Evolutionary conservation across 2,888 invertebrate genomes (phyloP).

Genomic region (Panopea generosa): DNA sequence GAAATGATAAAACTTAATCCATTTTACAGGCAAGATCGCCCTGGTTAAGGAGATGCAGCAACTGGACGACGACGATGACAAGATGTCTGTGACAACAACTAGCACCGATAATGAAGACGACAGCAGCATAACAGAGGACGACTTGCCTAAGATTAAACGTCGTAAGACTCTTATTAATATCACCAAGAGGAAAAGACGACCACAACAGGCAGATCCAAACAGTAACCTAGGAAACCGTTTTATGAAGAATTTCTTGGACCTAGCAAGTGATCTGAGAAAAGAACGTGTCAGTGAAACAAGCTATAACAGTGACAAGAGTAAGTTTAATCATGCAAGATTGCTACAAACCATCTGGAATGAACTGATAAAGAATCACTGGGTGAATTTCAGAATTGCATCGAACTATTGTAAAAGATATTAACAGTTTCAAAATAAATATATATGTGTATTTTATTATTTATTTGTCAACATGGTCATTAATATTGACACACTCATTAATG

Average conservation of each 20-base stretch:
- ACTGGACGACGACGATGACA: conserved; percentile 77
- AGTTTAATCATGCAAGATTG: no score
- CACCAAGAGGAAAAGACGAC: conserved; percentile 63
- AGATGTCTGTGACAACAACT: conserved; percentile 71
- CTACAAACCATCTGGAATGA: no score
- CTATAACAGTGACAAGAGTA: conserved; percentile 32
- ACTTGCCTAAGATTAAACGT: conserved; percentile 71
- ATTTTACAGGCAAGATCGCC: conserved; percentile 66
- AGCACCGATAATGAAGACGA: conserved; percentile 73
- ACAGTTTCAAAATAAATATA: not conserved
- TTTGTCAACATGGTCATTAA: no score
- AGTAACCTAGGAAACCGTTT: conserved; percentile 73
- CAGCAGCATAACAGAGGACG: conserved; percentile 74
- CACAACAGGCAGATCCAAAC: conserved; percentile 57
- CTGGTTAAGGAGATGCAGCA: conserved; percentile 77
- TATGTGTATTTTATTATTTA: no score
- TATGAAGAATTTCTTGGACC: conserved; percentile 75
- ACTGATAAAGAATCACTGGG: no score
- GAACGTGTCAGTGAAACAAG: conserved; percentile 64
- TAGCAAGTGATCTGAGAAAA: conserved; percentile 75
- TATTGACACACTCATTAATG: no score
- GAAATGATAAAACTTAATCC: no score
- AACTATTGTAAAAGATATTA: no score
- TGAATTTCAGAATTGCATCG: no score
- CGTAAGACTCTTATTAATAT: conserved; percentile 71